These are phyloP conservation scores for Amphiura filiformis DNA, from an alignment of 35 echinoderm and acorn worm genomes.

Conservation along the genomic window DNA sequence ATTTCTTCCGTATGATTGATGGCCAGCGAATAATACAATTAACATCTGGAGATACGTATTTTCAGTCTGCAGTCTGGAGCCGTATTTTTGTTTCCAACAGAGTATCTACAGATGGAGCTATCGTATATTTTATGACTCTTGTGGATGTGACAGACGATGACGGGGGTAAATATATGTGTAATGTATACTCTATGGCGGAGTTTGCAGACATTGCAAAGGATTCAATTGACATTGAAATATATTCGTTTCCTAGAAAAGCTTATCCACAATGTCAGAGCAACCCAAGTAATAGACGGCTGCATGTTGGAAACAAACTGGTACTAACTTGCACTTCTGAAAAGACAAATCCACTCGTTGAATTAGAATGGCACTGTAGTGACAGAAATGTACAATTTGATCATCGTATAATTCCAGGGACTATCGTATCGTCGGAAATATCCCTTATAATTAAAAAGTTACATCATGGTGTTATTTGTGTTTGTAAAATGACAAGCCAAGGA, in stretches of 20 bases:
- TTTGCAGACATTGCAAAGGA: not conserved
- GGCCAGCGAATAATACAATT: not conserved
- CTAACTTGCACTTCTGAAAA: not conserved
- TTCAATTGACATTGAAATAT: not conserved
- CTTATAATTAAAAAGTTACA: not conserved
- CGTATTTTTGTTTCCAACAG: not conserved
- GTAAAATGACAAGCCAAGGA: not conserved
- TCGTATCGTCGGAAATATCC: too few relatives aligned
- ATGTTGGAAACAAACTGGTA: not conserved
- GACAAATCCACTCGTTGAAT: not conserved
- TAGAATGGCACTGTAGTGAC: not conserved
- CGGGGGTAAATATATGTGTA: not conserved
- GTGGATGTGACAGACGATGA: not conserved
- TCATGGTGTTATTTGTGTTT: not conserved
- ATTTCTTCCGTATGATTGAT: not conserved
- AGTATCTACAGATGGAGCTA: not conserved
- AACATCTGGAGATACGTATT: not conserved
- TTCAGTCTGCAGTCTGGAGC: not conserved
- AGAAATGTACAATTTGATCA: too few relatives aligned
- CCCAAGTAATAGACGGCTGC: not conserved
- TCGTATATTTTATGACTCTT: not conserved
- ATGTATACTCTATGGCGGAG: not conserved
- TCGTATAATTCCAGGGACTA: too few relatives aligned
- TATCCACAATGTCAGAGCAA: not conserved
- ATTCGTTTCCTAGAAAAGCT: not conserved